Evolutionary conservation across 30 jellyfish, hydroid and myxozoan species (phyloP), one percentile per base, ranked within the genome.

Genomic region (Chrysaora quinquecirrha): DNA sequence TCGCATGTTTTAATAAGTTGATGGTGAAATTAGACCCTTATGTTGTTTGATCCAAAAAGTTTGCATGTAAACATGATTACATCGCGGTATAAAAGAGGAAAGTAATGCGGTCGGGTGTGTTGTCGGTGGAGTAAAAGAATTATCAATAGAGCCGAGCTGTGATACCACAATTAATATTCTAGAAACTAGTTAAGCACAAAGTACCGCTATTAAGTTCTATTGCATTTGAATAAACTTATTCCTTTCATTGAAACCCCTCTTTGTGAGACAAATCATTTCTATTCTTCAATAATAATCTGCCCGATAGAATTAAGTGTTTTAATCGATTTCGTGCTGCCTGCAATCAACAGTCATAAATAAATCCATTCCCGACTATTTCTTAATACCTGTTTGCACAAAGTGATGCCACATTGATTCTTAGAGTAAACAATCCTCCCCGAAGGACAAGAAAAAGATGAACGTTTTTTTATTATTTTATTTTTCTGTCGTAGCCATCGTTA

Each of bases 101-200:
- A 9, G 4, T 52, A 3, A 52, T 52, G 68, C 68, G 68, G 27
- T 19, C 68, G 68, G 68, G 68, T 19, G 68, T 19, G 68, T 52
- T 52, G 68, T 52, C 68, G 68, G 68, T 52, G 27, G 68, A 20
- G 4, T 52, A 2, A 52, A 52, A 19, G 25, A 7, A 19, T 20
- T 52, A 20, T 52, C 25, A 25, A 52, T 16, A 19, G 68, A 20
- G 68, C 29, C 68, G 68, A 52, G 68, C 68, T 52, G 25, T 52
- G 68, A 3, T 10, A 3, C 68, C 68, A 52, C 68, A 52, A 52
- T 10, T 16, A 9, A 9, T 20, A 20, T 52, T 10, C 68, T 52
- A 38, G 54, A 38, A 3, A 10, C 68, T 38, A 10, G 29, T 25
- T 16, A 19, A 20, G 68, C 68, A 10, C 27, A 52, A 52, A 52